Percentiles rank a stretch among this genome's conserved stretches.
These are phyloP conservation scores for Suillia variegata DNA, from an alignment of 2,888 invertebrate genomes.

Conservation along the genomic window DNA sequence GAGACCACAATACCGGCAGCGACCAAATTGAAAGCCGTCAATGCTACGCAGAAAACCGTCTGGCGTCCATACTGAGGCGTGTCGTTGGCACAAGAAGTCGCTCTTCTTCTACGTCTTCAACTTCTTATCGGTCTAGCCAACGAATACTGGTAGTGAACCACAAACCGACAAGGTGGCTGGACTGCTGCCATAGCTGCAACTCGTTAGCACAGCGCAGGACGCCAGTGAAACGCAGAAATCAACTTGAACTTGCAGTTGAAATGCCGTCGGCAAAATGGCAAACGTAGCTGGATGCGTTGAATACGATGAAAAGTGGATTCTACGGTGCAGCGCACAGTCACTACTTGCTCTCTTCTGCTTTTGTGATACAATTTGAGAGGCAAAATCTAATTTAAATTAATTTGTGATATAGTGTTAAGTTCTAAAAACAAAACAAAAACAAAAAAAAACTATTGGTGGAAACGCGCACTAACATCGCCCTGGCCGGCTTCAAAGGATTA, in stretches of 20 bases:
- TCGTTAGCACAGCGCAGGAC: not conserved
- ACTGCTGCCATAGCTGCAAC: not conserved
- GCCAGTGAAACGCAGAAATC: not conserved
- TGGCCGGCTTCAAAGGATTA: conserved; percentile 3
- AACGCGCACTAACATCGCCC: conserved; percentile 13
- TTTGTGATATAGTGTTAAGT: conserved; percentile 57
- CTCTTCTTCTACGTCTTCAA: conserved; percentile 20
- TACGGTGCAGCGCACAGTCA: no score
- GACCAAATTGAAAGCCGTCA: conserved; percentile 66
- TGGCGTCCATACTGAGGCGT: conserved; percentile 73
- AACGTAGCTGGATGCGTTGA: not conserved
- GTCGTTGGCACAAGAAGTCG: conserved; percentile 21
- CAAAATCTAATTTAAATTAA: conserved; percentile 12
- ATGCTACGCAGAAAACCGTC: conserved; percentile 69
- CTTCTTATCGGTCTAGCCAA: conserved; percentile 21
- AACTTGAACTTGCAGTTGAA: conserved; percentile 9
- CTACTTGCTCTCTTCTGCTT: conserved; percentile 6
- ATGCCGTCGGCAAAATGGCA: conserved; percentile 33
- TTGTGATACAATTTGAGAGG: conserved; percentile 12
- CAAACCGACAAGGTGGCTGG: conserved; percentile 13
- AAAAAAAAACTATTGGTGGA: no score
- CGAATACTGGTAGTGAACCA: conserved; percentile 16
- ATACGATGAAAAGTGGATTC: not conserved
- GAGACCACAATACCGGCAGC: conserved; percentile 62
- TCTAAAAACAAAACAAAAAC: conserved; percentile 29